Evolutionary conservation across 2,888 invertebrate species (phyloP).

Genomic region (Alloplasta piceator): DNA sequence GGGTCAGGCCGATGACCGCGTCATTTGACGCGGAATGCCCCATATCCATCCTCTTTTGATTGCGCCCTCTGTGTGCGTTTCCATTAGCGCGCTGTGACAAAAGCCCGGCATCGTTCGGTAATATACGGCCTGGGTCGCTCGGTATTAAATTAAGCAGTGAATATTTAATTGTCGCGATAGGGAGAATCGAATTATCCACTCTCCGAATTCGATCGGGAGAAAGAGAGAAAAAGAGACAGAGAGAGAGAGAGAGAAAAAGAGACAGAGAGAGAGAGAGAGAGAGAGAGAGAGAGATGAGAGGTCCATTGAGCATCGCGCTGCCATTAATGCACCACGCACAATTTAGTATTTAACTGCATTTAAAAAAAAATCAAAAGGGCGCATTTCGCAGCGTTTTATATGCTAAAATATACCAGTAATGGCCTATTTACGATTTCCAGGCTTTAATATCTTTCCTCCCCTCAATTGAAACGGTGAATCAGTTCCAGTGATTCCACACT

Average conservation of each 20-base stretch:
- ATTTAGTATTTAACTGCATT: constrained; percentile 15
- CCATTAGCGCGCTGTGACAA: constrained; percentile 35
- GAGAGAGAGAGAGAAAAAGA: too few species aligned
- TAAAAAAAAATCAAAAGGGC: too few species aligned
- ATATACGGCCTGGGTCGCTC: neutral
- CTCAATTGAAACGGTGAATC: too few species aligned
- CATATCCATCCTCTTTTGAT: neutral
- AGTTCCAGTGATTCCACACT: neutral
- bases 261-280: neutral
- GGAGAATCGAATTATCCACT: constrained; percentile 64
- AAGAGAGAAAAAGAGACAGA: too few species aligned
- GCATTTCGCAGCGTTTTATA: too few species aligned
- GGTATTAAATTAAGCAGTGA: constrained; percentile 61
- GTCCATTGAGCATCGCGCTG: constrained; percentile 26
- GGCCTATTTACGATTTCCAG: too few species aligned
- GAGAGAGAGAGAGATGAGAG: neutral
- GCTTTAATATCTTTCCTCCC: too few species aligned
- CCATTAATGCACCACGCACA: constrained; percentile 26
- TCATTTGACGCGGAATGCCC: too few species aligned
- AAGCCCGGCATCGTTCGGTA: neutral
- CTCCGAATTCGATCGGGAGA: constrained; percentile 53
- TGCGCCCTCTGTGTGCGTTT: constrained; percentile 19
- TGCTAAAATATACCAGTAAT: too few species aligned
- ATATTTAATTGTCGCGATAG: constrained; percentile 64
- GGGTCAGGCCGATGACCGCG: too few species aligned